phyloP scores from a whole-genome alignment of 2,797 vertebrate genomes.

The Enteromius mattozi region DNA sequence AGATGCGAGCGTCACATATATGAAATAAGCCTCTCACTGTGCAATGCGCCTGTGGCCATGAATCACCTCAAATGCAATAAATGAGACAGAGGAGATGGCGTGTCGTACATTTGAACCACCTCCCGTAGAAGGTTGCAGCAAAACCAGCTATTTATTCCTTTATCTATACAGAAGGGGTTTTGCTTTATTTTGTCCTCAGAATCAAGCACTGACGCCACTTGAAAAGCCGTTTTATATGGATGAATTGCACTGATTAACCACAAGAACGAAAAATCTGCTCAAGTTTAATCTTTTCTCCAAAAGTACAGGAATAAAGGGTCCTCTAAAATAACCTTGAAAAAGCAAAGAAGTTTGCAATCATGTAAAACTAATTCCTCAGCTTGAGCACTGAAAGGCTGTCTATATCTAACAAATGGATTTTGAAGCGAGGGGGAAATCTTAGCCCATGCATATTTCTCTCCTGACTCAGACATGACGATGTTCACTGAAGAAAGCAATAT shows the following conservation, averaged over 20 bases:
- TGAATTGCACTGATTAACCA: constrained; percentile 19
- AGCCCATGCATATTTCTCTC: neutral
- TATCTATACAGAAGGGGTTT: neutral
- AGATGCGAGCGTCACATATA: constrained; percentile 39
- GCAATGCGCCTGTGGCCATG: constrained; percentile 27
- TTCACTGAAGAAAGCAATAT: neutral
- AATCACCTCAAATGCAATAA: constrained; percentile 45
- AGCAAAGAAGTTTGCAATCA: constrained; percentile 23
- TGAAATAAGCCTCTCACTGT: constrained; percentile 54
- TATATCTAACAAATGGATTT: constrained; percentile 37
- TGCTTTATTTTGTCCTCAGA: neutral
- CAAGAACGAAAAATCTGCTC: constrained; percentile 2
- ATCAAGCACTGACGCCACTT: constrained; percentile 13
- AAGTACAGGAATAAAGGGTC: neutral
- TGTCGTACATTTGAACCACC: neutral
- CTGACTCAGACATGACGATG: too few species aligned
- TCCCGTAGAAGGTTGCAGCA: neutral
- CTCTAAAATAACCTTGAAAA: constrained; percentile 24
- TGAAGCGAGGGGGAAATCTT: constrained; percentile 33
- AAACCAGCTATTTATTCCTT: constrained; percentile 11
- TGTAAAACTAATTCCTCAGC: constrained; percentile 27
- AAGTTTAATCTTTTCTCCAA: constrained; percentile 8
- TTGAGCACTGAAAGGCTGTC: constrained; percentile 8
- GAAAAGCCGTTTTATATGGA: neutral
- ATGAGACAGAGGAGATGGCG: constrained; percentile 31